Conservation (phyloP, 1,140 invertebrate species). For the Drosophila bifasciata region DNA sequence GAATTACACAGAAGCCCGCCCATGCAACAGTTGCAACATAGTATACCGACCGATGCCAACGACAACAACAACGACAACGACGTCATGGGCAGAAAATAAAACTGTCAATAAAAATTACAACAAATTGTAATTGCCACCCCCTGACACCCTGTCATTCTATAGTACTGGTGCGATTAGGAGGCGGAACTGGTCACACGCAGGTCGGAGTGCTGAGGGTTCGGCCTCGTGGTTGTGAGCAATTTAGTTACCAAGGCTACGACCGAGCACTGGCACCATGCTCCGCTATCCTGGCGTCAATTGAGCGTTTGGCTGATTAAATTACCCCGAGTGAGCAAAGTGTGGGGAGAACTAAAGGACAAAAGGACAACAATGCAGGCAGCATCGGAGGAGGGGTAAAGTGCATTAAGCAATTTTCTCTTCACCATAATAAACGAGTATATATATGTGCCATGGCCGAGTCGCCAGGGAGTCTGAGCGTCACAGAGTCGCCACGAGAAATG, state of each 20-base stretch:
- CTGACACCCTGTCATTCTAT: neutral
- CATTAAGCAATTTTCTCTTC: constrained; percentile 62
- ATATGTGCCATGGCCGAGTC: constrained; percentile 42
- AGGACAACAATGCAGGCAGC: constrained; percentile 30
- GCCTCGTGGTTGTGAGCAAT: constrained; percentile 31
- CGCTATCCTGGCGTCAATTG: constrained; percentile 64
- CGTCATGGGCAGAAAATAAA: constrained; percentile 67
- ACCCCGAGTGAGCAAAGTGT: constrained; percentile 53
- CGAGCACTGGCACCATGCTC: neutral
- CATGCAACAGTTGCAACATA: constrained; percentile 45
- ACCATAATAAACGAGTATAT: neutral
- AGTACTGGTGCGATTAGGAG: constrained; percentile 14
- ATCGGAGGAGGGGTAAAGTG: constrained; percentile 15
- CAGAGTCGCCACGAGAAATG: constrained; percentile 62
- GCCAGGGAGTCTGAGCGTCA: constrained; percentile 53
- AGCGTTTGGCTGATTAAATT: constrained; percentile 72
- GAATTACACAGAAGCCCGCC: constrained; percentile 12
- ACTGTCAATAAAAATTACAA: constrained; percentile 63
- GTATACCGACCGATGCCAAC: neutral
- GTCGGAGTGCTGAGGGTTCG: constrained; percentile 28
- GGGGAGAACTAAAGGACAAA: constrained; percentile 33
- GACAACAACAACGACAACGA: constrained; percentile 26
- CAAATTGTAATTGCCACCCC: constrained; percentile 37
- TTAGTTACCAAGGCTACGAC: constrained; percentile 71
- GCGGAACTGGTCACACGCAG: constrained; percentile 50